Evolutionary conservation across 1,140 invertebrate species (phyloP), one percentile per base, ranked within the genome.

Genomic region (Pygmarrhopalites habei): DNA sequence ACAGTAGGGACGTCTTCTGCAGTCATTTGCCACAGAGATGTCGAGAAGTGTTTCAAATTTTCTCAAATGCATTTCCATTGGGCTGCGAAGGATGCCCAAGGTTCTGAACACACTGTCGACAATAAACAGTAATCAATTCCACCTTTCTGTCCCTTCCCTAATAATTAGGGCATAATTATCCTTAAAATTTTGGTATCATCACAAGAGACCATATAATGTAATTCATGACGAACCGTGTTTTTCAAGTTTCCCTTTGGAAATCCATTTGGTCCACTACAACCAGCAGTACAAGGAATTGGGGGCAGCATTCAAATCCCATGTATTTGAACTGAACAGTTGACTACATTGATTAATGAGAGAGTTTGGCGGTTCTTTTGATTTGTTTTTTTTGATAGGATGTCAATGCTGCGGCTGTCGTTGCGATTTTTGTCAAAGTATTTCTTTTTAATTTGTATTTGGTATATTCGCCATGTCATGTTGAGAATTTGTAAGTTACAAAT

Each of bases 191-290:
- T n/a, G 3, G 7, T 25, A 10, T 53, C 21, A 12, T 25, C 4
- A 29, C 23, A 25, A 53, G 51, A 53, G 12, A 10, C 14, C 7
- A 29, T 10, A 53, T 14, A 12, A 28, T 23, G 10, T 1, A 41
- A 39, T 15, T 32, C 26, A 55, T 30, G 35, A 17, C 14, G 26
- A 14, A 12, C 15, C n/a, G 7, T 17, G 17, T 32, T 5, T 32
- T 55, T 32, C 21, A 35, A 60, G 58, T 49, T 60, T 35, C 29
- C 4, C 46, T 1, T 19, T 49, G 44, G 59, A 61, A 44, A 15
- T 35, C n/a, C 59, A 61, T 43, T 17, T 61, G 3, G 59, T 61
- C 17, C 59, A 61, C 26, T 44, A 61, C 25, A 61, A 43, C 28
- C 14, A 7, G 2, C 12, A 61, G 39, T 61, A 53, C 25, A 25